Evolutionary conservation across 1,140 invertebrate species (phyloP).

Genomic region (Cydia amplana): DNA sequence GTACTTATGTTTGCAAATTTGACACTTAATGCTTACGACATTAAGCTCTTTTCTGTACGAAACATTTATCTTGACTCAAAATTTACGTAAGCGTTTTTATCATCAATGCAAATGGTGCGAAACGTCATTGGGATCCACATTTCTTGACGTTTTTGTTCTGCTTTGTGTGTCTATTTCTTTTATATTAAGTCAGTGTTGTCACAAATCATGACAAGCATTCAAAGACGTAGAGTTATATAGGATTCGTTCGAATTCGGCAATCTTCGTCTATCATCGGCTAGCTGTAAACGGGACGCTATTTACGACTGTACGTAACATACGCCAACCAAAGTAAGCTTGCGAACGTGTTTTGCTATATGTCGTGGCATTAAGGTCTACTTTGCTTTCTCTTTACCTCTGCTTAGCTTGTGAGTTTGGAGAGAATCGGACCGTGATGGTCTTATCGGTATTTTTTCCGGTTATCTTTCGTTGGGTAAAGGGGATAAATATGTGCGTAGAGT

Average conservation of each 20-base stretch:
- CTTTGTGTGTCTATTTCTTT: no score
- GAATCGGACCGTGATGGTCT: conserved; percentile 65
- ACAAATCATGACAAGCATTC: background rate
- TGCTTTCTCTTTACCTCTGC: conserved; percentile 12
- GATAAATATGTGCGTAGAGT: conserved; percentile 60
- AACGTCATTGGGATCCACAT: no score
- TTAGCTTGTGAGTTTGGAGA: conserved; percentile 44
- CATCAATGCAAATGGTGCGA: no score
- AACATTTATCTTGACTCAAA: no score
- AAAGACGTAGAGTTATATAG: background rate
- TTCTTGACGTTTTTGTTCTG: no score
- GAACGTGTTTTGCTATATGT: conserved; percentile 22
- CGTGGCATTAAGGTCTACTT: conserved; percentile 38
- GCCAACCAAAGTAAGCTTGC: conserved; percentile 36
- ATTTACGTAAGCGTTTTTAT: no score
- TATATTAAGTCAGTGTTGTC: no score
- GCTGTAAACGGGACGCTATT: conserved; percentile 61
- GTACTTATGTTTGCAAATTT: no score
- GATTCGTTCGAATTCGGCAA: conserved; percentile 53
- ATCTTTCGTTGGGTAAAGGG: conserved; percentile 63
- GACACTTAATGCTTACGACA: no score
- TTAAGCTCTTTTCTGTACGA: no score
- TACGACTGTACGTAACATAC: conserved; percentile 54
- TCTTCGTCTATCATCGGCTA: conserved; percentile 58
- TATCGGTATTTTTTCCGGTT: conserved; percentile 67